phyloP scores from a whole-genome alignment of 2,113 vertebrate genomes.

The Menidia beryllina region DNA sequence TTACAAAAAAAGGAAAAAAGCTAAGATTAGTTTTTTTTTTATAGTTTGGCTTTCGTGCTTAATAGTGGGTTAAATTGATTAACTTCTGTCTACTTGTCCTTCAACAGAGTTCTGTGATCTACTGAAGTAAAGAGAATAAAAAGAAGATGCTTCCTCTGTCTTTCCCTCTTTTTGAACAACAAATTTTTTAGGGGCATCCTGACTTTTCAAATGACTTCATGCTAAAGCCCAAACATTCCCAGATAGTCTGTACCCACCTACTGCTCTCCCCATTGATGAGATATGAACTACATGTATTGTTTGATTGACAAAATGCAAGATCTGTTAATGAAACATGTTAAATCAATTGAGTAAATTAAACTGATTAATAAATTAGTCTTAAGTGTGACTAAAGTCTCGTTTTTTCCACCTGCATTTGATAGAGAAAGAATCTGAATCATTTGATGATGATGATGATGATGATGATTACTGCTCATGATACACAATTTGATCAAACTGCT shows the following conservation, averaged over 20 bases:
- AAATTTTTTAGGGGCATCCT: background rate
- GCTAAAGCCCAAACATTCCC: slow-evolving; percentile 39
- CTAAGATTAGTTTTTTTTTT: too few species aligned
- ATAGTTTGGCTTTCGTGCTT: slow-evolving; percentile 4
- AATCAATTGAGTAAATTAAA: slow-evolving; percentile 28
- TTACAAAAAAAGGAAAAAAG: background rate
- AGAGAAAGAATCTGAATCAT: too few species aligned
- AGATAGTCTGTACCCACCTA: slow-evolving; percentile 46
- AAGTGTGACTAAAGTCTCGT: slow-evolving; percentile 19
- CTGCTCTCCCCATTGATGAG: slow-evolving; percentile 55
- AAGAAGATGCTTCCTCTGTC: background rate
- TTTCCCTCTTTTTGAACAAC: slow-evolving; percentile 22
- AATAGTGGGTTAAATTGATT: slow-evolving; percentile 1
- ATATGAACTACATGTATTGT: slow-evolving; percentile 11
- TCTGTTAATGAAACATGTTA: slow-evolving; percentile 41
- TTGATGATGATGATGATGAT: too few species aligned
- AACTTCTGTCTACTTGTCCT: background rate
- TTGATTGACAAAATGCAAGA: slow-evolving; percentile 19
- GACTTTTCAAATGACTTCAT: slow-evolving; percentile 41
- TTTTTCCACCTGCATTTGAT: background rate
- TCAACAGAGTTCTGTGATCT: slow-evolving; percentile 83
- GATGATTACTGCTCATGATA: too few species aligned
- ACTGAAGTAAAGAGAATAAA: slow-evolving; percentile 69
- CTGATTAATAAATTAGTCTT: slow-evolving; percentile 59
- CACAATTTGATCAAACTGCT: background rate